These are phyloP conservation scores for Pluvianellus socialis DNA, from an alignment of 2,113 vertebrate genomes.

Conservation along the genomic window DNA sequence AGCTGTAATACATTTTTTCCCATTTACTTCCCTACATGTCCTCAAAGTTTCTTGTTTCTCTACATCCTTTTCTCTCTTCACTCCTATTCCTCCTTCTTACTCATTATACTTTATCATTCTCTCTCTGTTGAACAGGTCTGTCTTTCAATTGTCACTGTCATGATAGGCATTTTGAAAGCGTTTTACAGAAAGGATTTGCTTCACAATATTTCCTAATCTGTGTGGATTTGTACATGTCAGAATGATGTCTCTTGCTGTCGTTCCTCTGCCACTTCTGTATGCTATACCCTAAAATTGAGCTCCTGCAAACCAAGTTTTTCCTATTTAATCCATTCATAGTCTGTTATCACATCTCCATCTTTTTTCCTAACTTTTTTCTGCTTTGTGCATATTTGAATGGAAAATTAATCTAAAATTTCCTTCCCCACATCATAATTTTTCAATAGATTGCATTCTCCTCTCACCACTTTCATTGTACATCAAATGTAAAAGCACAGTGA, in stretches of 20 bases:
- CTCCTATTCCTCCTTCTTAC: neutral
- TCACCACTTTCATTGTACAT: neutral
- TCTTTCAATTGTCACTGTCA: conserved; percentile 36
- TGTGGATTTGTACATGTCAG: conserved; percentile 19
- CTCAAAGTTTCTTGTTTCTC: neutral
- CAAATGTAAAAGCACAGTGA: neutral
- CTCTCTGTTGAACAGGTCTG: neutral
- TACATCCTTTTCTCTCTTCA: neutral
- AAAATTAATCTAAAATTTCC: neutral
- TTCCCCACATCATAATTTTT: neutral
- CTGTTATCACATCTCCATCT: neutral
- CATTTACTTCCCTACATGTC: neutral
- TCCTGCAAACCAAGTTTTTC: neutral
- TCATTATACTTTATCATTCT: neutral
- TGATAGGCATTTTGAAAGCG: conserved; percentile 28
- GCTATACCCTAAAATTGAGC: neutral
- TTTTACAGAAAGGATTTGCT: conserved; percentile 24
- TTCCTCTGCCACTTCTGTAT: neutral
- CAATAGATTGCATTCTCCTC: neutral
- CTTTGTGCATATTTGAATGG: neutral
- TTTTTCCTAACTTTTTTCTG: neutral
- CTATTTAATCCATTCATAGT: neutral
- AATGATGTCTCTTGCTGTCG: conserved; percentile 3
- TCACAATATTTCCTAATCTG: conserved; percentile 8
- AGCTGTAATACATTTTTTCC: neutral